Evolutionary conservation across 2,888 invertebrate genomes (phyloP), one percentile per base, ranked within the genome.

Genomic region (Exephanes ischioxanthus): DNA sequence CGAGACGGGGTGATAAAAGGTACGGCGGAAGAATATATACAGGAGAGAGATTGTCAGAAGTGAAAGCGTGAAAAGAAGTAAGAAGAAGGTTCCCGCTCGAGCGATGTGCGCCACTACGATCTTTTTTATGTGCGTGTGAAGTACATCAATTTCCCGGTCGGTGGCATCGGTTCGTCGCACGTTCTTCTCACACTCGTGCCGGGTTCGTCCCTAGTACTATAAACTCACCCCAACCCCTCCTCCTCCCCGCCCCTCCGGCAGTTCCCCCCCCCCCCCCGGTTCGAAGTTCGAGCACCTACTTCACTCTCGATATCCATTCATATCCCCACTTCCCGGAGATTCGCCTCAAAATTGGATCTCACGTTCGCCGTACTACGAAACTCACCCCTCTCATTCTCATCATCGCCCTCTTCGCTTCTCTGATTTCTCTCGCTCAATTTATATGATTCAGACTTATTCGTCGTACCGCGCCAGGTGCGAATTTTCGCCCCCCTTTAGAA

Each of bases 281-380:
- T 83, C 84, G 72, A 88, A 89, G 86, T 90, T 89, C 71, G 82
- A 89, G 89, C 84, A 73, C 77, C 89, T 87, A 89, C 87, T 89
- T 88, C 80, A 73, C 86, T 86, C 88, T 86, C 87, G 87, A 87
- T 89, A 88, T 88, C 87, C 86, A 84, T 86, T 84, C 79, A 66
- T 26, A 83, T 79, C 78, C 55, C 70, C 51, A 37, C 45, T 86
- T 72, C 58, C 77, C 79, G 77, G 71, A 80, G 84, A 45, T 86
- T 80, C 85, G 84, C 71, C 81, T 82, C 77, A 83, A 84, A 87
- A 90, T 89, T 89, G 85, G 86, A 87, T 88, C 84, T 77, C 83
- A 67, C 84, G 75, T 66, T 81, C 72, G 63, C 45, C 67, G 33
- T 66, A 70, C 70, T 78, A 71, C 41, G 53, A 53, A 33, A 55